Evolutionary conservation across 2,797 vertebrate genomes (phyloP), one percentile per base, ranked within the genome.

Genomic region (Gadopsis marmoratus): DNA sequence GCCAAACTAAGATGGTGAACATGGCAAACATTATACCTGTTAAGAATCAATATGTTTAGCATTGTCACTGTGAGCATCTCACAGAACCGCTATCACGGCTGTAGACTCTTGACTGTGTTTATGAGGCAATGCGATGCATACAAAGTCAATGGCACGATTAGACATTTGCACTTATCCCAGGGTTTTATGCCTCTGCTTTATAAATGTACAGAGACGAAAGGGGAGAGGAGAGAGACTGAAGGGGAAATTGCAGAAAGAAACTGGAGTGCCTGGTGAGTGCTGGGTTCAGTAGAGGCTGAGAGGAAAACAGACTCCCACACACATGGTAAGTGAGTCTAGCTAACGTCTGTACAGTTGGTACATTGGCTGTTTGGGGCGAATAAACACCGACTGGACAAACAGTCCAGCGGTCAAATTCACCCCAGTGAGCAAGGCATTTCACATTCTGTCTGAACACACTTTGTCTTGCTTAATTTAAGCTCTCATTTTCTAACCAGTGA

Each of bases 271-370:
- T 56, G 51, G 29, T 55, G 50, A 61, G 58, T 61, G 6, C 35
- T 7, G 35, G 7, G 35, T 37, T 73, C 26, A 54, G 41, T 55
- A 37, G 61, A 58, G 53, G 43, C 60, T 65, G 43, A 63, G 50
- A 31, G 55, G 7, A 50, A 62, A 31, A 47, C 56, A n/a, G 31
- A 51, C 39, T 50, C 68, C 19, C 31, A n/a, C 21, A 45, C 47
- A 45, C 23, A 39, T 23, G 31, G 53, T 37, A 9, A n/a, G 45
- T 2, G 10, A 37, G n/a, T 56, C 37, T 74, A 76, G 47, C 64
- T 69, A 54, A 54, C 39, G 3, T 45, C 56, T 53, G 3, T 68
- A 19, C 64, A 43, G 26, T 60, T 67, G 63, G 47, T 53, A 43
- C 21, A 67, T 45, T 26, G 37, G 37, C 48, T 58, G 51, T 61